These are phyloP conservation scores for Catalaphyllia jardinei DNA, from an alignment of 64 coral and sea anemone species.

Conservation along the genomic window DNA sequence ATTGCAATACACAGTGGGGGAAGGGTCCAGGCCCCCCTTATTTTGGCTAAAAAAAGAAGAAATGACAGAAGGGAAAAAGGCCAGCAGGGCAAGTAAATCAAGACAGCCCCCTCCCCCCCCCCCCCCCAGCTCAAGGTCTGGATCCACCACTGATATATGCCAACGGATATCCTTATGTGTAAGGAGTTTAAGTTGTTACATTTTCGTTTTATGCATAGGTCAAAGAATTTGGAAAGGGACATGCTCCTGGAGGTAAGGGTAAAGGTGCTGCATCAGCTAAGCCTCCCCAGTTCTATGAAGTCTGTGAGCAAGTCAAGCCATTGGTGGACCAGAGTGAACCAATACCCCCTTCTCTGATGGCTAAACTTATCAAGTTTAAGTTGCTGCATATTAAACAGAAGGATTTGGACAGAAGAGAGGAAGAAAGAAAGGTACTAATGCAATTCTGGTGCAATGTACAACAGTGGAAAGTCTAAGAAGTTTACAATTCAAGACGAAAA, in stretches of 20 bases:
- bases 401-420: constrained; percentile 92
- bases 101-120: too few species aligned
- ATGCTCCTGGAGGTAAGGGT: constrained; percentile 73
- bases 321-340: constrained; percentile 88
- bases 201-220: constrained; percentile 44
- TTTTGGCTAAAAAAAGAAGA: too few species aligned
- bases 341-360: constrained; percentile 75
- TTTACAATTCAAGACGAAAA: too few species aligned
- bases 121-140: too few species aligned
- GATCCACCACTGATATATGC: too few species aligned
- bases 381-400: constrained; percentile 84
- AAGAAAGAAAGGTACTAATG: constrained; percentile 73
- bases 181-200: neutral
- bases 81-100: too few species aligned
- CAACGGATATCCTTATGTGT: too few species aligned
- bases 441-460: too few species aligned
- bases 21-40: too few species aligned
- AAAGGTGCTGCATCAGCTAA: constrained; percentile 79
- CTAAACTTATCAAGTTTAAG: constrained; percentile 94
- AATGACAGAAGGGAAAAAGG: too few species aligned
- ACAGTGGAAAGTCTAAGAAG: too few species aligned
- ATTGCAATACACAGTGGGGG: too few species aligned
- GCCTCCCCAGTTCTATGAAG: constrained; percentile 82
- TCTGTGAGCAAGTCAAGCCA: constrained; percentile 95
- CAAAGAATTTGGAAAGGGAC: constrained; percentile 80